phyloP scores from a whole-genome alignment of 2,797 vertebrate species.

The Tapera naevia region DNA sequence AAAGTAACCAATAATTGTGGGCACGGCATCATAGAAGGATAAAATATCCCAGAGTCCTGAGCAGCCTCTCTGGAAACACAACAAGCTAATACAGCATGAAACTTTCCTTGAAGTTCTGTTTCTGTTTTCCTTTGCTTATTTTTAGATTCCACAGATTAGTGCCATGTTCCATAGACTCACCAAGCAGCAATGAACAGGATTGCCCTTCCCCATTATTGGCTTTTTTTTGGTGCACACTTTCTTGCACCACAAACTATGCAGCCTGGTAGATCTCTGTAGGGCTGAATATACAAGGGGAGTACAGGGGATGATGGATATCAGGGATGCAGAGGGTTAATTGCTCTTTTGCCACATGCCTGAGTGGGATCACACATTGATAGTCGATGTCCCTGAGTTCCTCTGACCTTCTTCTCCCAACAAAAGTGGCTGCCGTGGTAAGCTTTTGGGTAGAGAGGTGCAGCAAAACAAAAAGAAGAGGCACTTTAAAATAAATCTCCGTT shows the following conservation, averaged over 20 bases:
- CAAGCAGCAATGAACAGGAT: not conserved
- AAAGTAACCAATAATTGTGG: not conserved
- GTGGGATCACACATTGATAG: not conserved
- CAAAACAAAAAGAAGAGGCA: not conserved
- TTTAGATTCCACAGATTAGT: not conserved
- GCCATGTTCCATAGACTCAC: not conserved
- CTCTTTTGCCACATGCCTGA: not conserved
- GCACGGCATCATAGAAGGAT: not conserved
- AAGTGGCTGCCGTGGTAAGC: not conserved
- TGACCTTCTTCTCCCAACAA: not conserved
- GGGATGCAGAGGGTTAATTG: not conserved
- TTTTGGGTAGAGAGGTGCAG: not conserved
- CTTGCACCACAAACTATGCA: not conserved
- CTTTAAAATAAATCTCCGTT: not conserved
- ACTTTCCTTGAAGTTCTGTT: not conserved
- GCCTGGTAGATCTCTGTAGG: not conserved
- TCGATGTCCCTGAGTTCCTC: not conserved
- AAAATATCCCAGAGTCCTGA: not conserved
- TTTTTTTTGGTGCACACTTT: not conserved
- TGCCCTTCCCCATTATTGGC: not conserved
- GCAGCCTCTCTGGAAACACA: not conserved
- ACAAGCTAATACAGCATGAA: not conserved
- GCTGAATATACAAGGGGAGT: not conserved
- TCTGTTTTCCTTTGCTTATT: not conserved
- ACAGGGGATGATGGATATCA: not conserved